Conservation (phyloP, 1,140 invertebrate species). For the Sipha flava region DNA sequence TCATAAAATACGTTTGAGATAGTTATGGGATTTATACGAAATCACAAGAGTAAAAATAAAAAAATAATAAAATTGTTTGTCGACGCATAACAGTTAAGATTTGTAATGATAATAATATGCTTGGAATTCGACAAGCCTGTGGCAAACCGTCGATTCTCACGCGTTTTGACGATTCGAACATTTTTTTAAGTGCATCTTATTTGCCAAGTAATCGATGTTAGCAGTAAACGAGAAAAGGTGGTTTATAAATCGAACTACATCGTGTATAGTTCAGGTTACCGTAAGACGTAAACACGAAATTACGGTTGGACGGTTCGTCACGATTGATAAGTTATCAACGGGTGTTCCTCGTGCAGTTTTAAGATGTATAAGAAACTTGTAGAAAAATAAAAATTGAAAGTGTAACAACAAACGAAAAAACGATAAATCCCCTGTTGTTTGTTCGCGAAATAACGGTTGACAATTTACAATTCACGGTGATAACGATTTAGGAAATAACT, state of each 20-base stretch:
- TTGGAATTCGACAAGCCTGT: no score
- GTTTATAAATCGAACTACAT: background rate
- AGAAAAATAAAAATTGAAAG: background rate
- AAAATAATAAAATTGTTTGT: no score
- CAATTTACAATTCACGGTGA: background rate
- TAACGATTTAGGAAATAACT: conserved; percentile 2
- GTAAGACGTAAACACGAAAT: background rate
- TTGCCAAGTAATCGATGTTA: no score
- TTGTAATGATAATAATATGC: no score
- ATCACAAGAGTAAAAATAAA: no score
- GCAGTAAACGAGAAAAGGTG: background rate
- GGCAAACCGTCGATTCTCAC: no score
- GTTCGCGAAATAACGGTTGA: background rate
- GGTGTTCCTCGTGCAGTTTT: background rate
- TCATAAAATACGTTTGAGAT: no score
- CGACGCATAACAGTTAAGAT: no score
- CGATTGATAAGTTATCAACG: background rate
- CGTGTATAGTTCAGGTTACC: background rate
- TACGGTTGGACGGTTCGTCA: background rate
- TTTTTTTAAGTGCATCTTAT: no score
- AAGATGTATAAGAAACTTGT: background rate
- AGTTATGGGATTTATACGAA: no score
- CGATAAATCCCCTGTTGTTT: background rate
- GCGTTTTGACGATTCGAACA: no score
- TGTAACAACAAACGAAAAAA: background rate